Evolutionary conservation across 2,797 vertebrate species (phyloP).

Genomic region (Cryptoprocta ferox): DNA sequence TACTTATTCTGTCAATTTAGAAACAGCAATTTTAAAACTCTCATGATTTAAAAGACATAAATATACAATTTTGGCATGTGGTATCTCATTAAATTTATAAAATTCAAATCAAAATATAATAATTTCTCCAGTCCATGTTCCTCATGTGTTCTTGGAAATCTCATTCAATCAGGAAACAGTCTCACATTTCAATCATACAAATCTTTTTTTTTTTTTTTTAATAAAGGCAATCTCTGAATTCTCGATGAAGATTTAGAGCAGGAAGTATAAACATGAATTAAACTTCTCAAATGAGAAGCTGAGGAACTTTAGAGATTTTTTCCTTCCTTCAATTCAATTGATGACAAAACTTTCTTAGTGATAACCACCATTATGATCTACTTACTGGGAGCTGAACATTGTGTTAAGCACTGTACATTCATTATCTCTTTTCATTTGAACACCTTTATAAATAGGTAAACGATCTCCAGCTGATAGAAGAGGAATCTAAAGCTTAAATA

Average conservation of each 20-base stretch:
- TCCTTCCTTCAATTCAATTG: neutral
- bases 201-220: neutral
- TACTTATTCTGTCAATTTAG: slow-evolving; percentile 30
- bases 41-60: neutral
- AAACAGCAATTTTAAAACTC: slow-evolving; percentile 45
- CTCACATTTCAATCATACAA: slow-evolving; percentile 2
- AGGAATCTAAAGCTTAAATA: neutral
- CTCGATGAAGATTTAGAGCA: neutral
- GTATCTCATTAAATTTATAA: neutral
- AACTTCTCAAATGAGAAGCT: neutral
- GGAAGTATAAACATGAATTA: neutral
- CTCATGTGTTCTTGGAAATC: slow-evolving; percentile 35
- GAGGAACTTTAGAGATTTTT: neutral
- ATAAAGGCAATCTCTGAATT: neutral
- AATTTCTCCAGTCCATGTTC: neutral
- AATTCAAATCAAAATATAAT: slow-evolving; percentile 43
- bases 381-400: neutral
- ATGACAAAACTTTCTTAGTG: neutral
- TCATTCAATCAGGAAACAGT: slow-evolving; percentile 9
- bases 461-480: neutral
- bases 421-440: neutral
- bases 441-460: neutral
- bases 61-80: neutral
- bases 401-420: neutral
- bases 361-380: neutral